These are phyloP conservation scores for Philypnodon macrostomus DNA, from an alignment of 2,797 vertebrate genomes.

Conservation along the genomic window DNA sequence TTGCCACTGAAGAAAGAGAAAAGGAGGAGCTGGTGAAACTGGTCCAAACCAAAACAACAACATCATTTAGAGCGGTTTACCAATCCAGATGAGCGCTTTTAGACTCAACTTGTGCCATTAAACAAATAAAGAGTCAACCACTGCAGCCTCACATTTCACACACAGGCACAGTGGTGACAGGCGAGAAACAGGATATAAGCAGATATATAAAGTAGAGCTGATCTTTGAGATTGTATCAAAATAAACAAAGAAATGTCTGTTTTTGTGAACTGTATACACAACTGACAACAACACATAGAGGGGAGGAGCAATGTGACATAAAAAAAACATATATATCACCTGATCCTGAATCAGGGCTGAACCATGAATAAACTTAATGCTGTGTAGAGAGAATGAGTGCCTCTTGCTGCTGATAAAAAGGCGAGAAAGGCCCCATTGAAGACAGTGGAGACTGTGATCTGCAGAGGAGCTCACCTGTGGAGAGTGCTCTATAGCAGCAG, in stretches of 20 bases:
- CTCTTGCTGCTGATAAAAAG: constrained; percentile 59
- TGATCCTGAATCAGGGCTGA: constrained; percentile 22
- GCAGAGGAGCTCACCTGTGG: constrained; percentile 83
- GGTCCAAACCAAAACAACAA: constrained; percentile 68
- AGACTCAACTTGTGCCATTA: constrained; percentile 54
- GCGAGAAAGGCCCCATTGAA: constrained; percentile 76
- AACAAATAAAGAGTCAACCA: constrained; percentile 42
- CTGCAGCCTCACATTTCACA: constrained; percentile 29
- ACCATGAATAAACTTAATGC: constrained; percentile 53
- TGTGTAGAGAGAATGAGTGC: constrained; percentile 54
- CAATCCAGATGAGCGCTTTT: constrained; percentile 47
- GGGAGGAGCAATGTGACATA: constrained; percentile 1
- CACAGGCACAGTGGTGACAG: constrained; percentile 14
- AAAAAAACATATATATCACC: constrained; percentile 46
- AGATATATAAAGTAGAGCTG: background rate
- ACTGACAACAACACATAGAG: constrained; percentile 4
- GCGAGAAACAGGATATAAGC: constrained; percentile 18
- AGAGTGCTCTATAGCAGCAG: constrained; percentile 81
- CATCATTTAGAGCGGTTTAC: constrained; percentile 56
- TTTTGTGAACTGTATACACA: constrained; percentile 24
- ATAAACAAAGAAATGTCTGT: constrained; percentile 5
- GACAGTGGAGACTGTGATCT: constrained; percentile 73
- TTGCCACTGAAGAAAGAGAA: constrained; percentile 50
- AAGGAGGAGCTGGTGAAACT: constrained; percentile 48
- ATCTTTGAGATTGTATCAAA: constrained; percentile 2